Conservation (phyloP, 2,797 vertebrate genomes). For the Sebastes trivittatus region DNA sequence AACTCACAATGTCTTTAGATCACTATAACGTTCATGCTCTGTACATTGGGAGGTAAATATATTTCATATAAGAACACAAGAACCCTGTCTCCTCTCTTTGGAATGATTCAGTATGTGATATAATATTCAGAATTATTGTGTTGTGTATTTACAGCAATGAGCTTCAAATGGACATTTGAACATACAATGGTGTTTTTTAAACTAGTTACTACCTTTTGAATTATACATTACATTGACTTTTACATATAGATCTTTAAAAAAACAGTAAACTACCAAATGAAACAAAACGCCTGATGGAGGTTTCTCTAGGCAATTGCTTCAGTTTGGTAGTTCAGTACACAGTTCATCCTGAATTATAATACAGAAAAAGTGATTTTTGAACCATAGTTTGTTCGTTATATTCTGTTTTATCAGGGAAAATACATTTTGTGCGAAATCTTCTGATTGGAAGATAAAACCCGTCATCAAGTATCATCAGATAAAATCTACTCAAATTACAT, state of each 20-base stretch:
- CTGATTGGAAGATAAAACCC: not conserved
- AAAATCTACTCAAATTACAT: not conserved
- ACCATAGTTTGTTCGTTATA: not conserved
- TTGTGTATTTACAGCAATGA: slow-evolving; percentile 60
- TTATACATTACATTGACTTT: slow-evolving; percentile 16
- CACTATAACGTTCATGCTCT: slow-evolving; percentile 66
- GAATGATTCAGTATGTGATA: slow-evolving; percentile 45
- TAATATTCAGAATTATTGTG: slow-evolving; percentile 22
- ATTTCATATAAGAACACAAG: slow-evolving; percentile 57
- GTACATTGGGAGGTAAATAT: slow-evolving; percentile 56
- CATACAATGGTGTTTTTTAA: not conserved
- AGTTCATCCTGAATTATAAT: not conserved
- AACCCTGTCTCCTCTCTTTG: slow-evolving; percentile 49
- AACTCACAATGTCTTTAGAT: slow-evolving; percentile 55
- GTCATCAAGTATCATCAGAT: not conserved
- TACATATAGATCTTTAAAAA: not conserved
- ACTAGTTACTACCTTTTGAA: not conserved
- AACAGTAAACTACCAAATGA: not conserved
- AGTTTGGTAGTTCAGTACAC: not conserved
- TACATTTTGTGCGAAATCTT: not conserved
- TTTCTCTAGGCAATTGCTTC: not conserved
- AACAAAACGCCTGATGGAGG: not conserved
- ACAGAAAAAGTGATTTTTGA: not conserved
- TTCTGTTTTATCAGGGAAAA: not conserved
- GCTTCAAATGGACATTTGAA: slow-evolving; percentile 14